Base-by-base conservation (phyloP, 2,888 invertebrate species). In the Gibbula magus region DNA sequence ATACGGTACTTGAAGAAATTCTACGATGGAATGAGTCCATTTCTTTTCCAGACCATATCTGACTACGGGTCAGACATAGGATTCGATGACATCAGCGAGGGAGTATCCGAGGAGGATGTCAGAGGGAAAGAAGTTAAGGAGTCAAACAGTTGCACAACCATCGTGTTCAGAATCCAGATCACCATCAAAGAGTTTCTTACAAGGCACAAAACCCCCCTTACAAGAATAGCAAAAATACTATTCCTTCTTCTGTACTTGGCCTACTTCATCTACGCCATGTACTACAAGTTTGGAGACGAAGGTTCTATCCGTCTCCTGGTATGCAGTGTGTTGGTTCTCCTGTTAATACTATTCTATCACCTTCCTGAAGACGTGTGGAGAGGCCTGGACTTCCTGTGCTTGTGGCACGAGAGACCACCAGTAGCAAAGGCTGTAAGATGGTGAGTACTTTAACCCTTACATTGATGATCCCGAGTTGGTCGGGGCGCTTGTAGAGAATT, bases 191-290 rank as follows among this genome's bases (percentile, higher is more conserved):
- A 52, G 8, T 52, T 66, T 13, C 75, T 61, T 52, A 79, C 61
- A 35, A 52, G 29, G 13, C 18, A 82, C 74, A 51, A 78, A n/a
- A 22, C 8, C 10, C 13, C 75, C n/a, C 76, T 86, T 8, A 75
- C 79, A 78, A 74, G 39, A 10, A 7, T 75, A 8, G 29, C 84
- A 16, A 80, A 75, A 29, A 29, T 83, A 2, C 7, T 82, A 13
- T 16, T 79, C 8, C 53, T 84, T 22, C 22, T 82, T 22, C 77
- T 81, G 4, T 92, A 89, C 78, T 83, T 86, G 18, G 87, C 83
- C 2, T 91, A 91, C 80, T 90, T 91, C 76, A 83, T 78, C n/a
- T 90, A 86, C 79, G 87, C 89, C 2, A 87, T 92, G 89, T 79
- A 83, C 35, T 83, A 83, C 61, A 78, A 82, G 29, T 88, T 89